A percentile compares a stretch with the other conserved stretches of the same genome.
These are phyloP conservation scores for Ptyas mucosa DNA, from an alignment of 2,113 vertebrate genomes.

Conservation along the genomic window DNA sequence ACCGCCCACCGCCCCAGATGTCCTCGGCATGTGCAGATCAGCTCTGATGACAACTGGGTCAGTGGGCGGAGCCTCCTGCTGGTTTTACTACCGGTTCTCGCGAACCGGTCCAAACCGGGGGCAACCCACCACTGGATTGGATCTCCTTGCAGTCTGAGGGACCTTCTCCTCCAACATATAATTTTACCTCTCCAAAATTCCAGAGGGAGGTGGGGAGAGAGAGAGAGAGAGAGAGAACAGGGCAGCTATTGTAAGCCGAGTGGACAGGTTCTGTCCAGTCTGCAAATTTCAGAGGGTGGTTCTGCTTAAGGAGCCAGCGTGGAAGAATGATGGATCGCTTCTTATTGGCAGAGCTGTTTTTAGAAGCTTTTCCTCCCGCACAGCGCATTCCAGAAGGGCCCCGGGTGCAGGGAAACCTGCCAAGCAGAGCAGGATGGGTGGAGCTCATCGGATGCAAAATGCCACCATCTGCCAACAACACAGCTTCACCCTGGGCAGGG, in stretches of 20 bases:
- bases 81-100: no score
- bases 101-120: no score
- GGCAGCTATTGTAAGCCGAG: conserved; percentile 29
- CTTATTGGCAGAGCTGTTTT: neutral
- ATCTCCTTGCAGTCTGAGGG: neutral
- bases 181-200: neutral
- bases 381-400: conserved; percentile 5
- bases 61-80: no score
- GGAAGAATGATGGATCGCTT: neutral
- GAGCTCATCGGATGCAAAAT: neutral
- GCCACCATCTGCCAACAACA: neutral
- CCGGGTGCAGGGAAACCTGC: neutral
- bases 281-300: conserved; percentile 14
- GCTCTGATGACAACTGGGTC: no score
- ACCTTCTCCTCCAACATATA: neutral
- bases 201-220: neutral
- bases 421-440: neutral
- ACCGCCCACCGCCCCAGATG: no score
- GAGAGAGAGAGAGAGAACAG: conserved; percentile 11
- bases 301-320: neutral
- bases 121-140: neutral
- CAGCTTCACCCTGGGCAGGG: neutral
- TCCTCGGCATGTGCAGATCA: no score
- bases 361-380: neutral
- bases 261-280: neutral